phyloP scores from a whole-genome alignment of 2,888 invertebrate species.

The Actias luna region DNA sequence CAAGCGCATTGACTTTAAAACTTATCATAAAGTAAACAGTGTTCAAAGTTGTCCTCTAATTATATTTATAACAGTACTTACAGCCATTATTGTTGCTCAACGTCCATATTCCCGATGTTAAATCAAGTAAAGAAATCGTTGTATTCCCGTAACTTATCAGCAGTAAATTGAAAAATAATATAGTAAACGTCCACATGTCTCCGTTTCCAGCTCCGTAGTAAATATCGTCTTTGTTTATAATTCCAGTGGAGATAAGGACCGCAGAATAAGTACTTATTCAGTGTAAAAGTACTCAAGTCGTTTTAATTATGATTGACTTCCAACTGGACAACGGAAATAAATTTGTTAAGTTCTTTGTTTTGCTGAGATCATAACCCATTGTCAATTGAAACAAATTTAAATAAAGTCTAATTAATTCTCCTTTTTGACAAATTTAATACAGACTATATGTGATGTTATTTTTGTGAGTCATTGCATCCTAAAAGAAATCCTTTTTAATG shows the following conservation, averaged over 20 bases:
- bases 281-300: too few species aligned
- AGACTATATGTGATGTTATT: background rate
- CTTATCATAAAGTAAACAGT: background rate
- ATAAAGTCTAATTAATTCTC: too few species aligned
- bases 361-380: background rate
- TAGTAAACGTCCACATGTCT: constrained; percentile 22
- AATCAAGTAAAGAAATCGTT: constrained; percentile 29
- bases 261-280: too few species aligned
- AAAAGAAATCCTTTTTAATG: background rate
- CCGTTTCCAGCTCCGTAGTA: background rate
- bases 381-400: background rate
- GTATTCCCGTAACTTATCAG: constrained; percentile 12
- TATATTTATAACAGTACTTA: constrained; percentile 45
- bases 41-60: background rate
- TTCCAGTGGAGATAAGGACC: background rate
- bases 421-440: too few species aligned
- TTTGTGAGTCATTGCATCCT: background rate
- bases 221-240: constrained; percentile 1
- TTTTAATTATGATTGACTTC: background rate
- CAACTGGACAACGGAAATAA: background rate
- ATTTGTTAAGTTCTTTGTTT: background rate
- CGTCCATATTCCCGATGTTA: constrained; percentile 47
- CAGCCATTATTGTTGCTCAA: constrained; percentile 64
- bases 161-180: constrained; percentile 26
- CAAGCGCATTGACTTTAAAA: background rate